A percentile compares a stretch with the other conserved stretches of the same genome.
phyloP scores from a whole-genome alignment of 2,797 vertebrate genomes.

The Lindbergichthys nudifrons region DNA sequence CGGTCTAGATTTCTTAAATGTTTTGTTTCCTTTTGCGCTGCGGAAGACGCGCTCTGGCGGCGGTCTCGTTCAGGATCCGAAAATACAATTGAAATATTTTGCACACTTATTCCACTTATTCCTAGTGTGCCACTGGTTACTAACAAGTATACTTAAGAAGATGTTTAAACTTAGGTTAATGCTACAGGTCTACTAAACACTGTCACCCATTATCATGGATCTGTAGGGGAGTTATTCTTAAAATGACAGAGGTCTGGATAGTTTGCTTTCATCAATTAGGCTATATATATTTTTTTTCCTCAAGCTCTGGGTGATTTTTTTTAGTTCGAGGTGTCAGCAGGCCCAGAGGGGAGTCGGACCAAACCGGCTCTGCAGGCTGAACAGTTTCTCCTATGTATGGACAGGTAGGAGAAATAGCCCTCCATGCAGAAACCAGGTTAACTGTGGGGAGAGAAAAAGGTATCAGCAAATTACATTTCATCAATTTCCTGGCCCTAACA shows the following conservation, averaged over 20 bases:
- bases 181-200: background rate
- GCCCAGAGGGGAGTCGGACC: constrained; percentile 31
- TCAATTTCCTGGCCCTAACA: constrained; percentile 37
- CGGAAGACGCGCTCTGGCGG: too few species aligned
- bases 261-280: constrained; percentile 48
- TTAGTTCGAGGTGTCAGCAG: constrained; percentile 42
- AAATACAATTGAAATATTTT: too few species aligned
- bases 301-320: constrained; percentile 24
- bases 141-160: constrained; percentile 6
- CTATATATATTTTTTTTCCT: constrained; percentile 19
- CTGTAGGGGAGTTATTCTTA: constrained; percentile 24
- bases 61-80: too few species aligned
- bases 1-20: too few species aligned
- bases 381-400: constrained; percentile 37
- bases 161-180: constrained; percentile 12
- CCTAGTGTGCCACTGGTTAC: too few species aligned
- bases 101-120: too few species aligned
- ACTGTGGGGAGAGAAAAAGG: constrained; percentile 6
- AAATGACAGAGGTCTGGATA: constrained; percentile 24
- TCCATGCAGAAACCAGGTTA: constrained; percentile 62
- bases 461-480: constrained; percentile 60
- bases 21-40: too few species aligned
- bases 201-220: constrained; percentile 5
- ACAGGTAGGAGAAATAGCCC: constrained; percentile 45
- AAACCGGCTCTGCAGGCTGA: constrained; percentile 32